These are phyloP conservation scores for Corticium candelabrum DNA, from an alignment of 37 sponge, comb jelly and placozoan genomes.

Conservation along the genomic window DNA sequence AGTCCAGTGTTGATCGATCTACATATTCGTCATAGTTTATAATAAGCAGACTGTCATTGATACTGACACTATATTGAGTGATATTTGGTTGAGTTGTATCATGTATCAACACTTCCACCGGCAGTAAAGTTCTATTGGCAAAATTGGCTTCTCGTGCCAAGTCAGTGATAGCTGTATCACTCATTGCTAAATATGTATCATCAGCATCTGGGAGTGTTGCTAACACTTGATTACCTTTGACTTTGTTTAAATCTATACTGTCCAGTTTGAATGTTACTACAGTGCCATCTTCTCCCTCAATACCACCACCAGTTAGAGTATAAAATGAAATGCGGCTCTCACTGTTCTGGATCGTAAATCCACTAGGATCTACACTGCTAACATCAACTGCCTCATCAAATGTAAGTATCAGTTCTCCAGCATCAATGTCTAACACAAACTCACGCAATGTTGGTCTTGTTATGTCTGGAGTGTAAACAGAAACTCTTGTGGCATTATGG, in stretches of 20 bases:
- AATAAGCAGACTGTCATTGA: slow-evolving; percentile 56
- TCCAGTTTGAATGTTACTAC: slow-evolving; percentile 38
- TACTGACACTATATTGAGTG: slow-evolving; percentile 23
- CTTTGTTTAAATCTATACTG: slow-evolving; percentile 42
- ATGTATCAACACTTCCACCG: slow-evolving; percentile 29
- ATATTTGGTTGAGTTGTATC: slow-evolving; percentile 59
- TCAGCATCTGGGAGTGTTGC: slow-evolving; percentile 24
- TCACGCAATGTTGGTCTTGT: slow-evolving; percentile 34
- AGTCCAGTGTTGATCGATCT: slow-evolving; percentile 37
- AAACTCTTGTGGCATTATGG: not conserved
- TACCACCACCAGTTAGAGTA: slow-evolving; percentile 1
- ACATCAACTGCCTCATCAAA: slow-evolving; percentile 57
- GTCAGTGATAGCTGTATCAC: slow-evolving; percentile 41
- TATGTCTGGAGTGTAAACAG: slow-evolving; percentile 17
- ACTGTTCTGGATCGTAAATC: slow-evolving; percentile 36
- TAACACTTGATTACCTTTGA: slow-evolving; percentile 38
- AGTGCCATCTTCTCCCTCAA: slow-evolving; percentile 14
- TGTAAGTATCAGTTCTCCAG: slow-evolving; percentile 40
- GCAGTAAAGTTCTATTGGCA: slow-evolving; percentile 14
- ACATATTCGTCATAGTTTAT: slow-evolving; percentile 86
- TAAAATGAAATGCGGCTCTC: slow-evolving; percentile 18
- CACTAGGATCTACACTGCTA: slow-evolving; percentile 11
- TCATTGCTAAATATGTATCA: slow-evolving; percentile 40
- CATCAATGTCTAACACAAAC: slow-evolving; percentile 65
- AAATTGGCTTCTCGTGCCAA: slow-evolving; percentile 38